Conservation (phyloP, 2,797 vertebrate genomes). For the Etheostoma nigrum region DNA sequence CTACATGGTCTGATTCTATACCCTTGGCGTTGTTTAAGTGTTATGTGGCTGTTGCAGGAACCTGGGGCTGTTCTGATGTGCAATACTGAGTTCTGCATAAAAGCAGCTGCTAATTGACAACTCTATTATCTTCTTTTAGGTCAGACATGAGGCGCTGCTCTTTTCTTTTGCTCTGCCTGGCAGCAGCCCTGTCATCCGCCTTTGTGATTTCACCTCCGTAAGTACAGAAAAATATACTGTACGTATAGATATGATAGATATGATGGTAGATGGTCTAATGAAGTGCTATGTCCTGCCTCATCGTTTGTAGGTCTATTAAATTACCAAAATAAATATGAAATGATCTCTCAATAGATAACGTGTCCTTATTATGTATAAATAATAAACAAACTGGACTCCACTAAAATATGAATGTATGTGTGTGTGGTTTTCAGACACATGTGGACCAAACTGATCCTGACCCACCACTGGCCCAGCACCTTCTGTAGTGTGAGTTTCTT, state of each 20-base stretch:
- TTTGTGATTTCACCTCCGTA: conserved; percentile 60
- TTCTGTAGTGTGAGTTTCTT: conserved; percentile 81
- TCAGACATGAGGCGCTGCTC: conserved; percentile 61
- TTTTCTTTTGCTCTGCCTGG: conserved; percentile 63
- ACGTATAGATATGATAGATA: background rate
- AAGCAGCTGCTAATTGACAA: conserved; percentile 1
- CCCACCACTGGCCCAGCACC: conserved; percentile 87
- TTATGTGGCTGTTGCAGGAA: background rate
- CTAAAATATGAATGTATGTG: background rate
- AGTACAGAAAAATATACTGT: conserved; percentile 40
- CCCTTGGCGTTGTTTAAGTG: background rate
- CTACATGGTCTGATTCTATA: background rate
- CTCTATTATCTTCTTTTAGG: conserved; percentile 31
- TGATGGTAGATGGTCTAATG: background rate
- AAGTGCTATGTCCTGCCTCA: background rate
- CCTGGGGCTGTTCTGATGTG: background rate
- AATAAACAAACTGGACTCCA: background rate
- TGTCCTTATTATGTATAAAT: background rate
- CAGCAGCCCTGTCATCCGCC: conserved; percentile 53
- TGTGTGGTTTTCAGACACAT: conserved; percentile 71
- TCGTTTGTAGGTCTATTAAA: background rate
- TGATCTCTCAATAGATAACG: background rate
- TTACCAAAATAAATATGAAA: background rate
- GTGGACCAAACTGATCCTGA: conserved; percentile 86
- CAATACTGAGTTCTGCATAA: background rate